Percentiles rank a stretch among this genome's conserved stretches.
Evolutionary conservation across 1,140 invertebrate species (phyloP).

Genomic region (Tribolium madens): DNA sequence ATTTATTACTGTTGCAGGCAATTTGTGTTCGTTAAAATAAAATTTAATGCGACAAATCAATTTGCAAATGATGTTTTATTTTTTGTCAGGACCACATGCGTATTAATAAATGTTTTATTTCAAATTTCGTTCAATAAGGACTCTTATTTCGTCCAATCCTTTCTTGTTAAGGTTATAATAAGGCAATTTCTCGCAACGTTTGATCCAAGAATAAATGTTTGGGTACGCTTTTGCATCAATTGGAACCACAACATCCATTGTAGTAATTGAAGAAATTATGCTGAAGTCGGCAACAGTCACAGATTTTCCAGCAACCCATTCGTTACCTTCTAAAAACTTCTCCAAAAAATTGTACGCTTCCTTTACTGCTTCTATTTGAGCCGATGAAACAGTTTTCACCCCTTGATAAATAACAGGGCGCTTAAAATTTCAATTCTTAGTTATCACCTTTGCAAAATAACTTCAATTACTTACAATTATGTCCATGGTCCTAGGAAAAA

Average conservation of each 20-base stretch:
- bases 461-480: conserved; percentile 21
- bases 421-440: conserved; percentile 18
- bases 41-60: not conserved
- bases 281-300: conserved; percentile 57
- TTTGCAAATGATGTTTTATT: not conserved
- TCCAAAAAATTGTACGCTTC: conserved; percentile 52
- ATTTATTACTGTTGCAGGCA: not conserved
- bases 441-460: not conserved
- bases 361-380: conserved; percentile 22
- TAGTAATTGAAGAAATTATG: conserved; percentile 46
- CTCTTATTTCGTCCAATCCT: not conserved
- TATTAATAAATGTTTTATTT: conserved; percentile 3
- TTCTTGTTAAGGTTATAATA: conserved; percentile 37
- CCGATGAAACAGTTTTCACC: conserved; percentile 15
- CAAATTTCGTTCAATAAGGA: not conserved
- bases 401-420: conserved; percentile 50
- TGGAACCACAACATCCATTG: conserved; percentile 36
- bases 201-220: conserved; percentile 50
- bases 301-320: conserved; percentile 52
- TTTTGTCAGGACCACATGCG: not conserved
- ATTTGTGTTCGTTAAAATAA: too few relatives aligned
- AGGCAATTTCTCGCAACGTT: conserved; percentile 31
- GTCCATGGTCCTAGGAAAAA: conserved; percentile 23
- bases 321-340: conserved; percentile 45
- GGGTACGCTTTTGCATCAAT: conserved; percentile 48